A percentile compares a stretch with the other conserved stretches of the same genome.
Conservation (phyloP, 2,113 vertebrate genomes). For the Bubo scandiacus region DNA sequence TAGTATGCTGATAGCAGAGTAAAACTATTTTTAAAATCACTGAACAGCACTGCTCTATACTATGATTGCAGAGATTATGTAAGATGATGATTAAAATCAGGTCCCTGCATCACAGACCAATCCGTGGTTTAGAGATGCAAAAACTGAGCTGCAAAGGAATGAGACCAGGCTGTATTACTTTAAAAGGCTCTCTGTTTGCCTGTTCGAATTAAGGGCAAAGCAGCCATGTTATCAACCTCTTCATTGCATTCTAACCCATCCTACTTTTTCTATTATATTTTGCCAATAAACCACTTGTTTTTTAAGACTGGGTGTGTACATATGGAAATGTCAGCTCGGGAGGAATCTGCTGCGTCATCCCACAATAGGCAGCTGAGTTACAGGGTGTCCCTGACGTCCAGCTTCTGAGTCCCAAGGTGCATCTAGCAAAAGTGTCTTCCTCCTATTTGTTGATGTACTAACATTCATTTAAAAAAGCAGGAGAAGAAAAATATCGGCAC, state of each 20-base stretch:
- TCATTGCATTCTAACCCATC: not conserved
- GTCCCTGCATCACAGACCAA: not conserved
- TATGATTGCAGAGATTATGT: conserved; percentile 21
- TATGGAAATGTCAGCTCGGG: not conserved
- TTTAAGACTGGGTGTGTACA: not conserved
- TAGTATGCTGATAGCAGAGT: conserved; percentile 15
- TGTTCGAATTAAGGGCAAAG: not conserved
- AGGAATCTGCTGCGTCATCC: conserved; percentile 37
- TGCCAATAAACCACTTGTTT: not conserved
- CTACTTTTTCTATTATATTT: not conserved
- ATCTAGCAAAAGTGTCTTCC: not conserved
- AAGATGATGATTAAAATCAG: conserved; percentile 26
- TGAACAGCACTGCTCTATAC: conserved; percentile 6
- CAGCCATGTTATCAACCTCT: not conserved
- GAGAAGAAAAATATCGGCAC: not conserved
- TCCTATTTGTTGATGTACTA: not conserved
- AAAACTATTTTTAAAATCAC: conserved; percentile 29
- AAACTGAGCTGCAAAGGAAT: not conserved
- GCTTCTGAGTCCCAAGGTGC: not conserved
- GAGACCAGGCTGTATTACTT: not conserved
- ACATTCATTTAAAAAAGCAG: not conserved
- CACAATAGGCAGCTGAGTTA: not conserved
- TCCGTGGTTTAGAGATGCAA: not conserved
- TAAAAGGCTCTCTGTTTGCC: not conserved
- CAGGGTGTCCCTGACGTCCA: not conserved